Evolutionary conservation across 1,140 invertebrate species (phyloP).

Genomic region (Drosophila grimshawi): DNA sequence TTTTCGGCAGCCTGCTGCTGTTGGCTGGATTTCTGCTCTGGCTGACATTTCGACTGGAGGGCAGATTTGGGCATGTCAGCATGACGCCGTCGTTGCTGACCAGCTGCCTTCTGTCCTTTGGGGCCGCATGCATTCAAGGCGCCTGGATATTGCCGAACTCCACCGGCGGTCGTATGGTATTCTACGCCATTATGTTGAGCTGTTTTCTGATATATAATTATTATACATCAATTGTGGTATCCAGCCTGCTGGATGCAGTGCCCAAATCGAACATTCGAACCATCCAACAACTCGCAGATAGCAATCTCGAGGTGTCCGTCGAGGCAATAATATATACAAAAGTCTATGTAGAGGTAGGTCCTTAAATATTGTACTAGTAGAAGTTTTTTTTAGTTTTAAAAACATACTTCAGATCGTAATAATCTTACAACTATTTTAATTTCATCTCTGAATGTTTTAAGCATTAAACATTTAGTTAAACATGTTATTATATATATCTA

Average conservation of each 20-base stretch:
- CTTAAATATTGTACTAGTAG: not conserved
- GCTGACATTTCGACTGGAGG: constrained; percentile 69
- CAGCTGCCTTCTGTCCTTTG: constrained; percentile 72
- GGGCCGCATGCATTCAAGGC: constrained; percentile 72
- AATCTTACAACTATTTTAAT: too few species aligned
- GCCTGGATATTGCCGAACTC: constrained; percentile 70
- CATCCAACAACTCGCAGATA: constrained; percentile 74
- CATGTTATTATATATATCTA: too few species aligned
- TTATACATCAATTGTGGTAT: constrained; percentile 80
- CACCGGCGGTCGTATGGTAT: constrained; percentile 73
- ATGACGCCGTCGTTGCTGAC: constrained; percentile 65
- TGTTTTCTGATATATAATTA: constrained; percentile 80
- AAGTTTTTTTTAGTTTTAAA: not conserved
- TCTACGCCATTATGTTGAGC: constrained; percentile 67
- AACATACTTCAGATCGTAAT: too few species aligned
- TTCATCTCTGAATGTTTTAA: too few species aligned
- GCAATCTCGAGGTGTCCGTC: constrained; percentile 66
- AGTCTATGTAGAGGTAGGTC: constrained; percentile 51
- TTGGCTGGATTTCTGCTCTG: constrained; percentile 59
- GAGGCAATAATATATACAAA: constrained; percentile 65
- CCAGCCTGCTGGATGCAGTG: constrained; percentile 63
- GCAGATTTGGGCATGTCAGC: not conserved
- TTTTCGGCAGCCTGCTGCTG: constrained; percentile 54
- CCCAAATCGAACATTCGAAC: constrained; percentile 71
- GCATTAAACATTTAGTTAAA: too few species aligned